phyloP scores from a whole-genome alignment of 2,797 vertebrate genomes.

The Sebastes trivittatus region DNA sequence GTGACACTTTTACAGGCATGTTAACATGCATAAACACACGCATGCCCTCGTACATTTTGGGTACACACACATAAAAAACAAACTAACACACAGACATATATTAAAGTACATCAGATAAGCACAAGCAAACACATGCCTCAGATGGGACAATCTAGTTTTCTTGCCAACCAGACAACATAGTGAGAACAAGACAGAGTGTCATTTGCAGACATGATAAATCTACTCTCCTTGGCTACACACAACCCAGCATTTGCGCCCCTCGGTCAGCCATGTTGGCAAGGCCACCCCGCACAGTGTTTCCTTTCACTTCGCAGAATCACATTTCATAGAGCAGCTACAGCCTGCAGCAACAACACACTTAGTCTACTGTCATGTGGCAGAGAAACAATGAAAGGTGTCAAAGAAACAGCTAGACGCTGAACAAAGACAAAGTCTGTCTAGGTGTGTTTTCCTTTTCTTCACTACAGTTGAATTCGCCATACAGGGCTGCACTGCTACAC shows the following conservation, averaged over 20 bases:
- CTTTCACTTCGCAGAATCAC: constrained; percentile 50
- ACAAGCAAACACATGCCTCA: not conserved
- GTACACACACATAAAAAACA: not conserved
- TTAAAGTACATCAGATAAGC: not conserved
- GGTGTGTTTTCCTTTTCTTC: not conserved
- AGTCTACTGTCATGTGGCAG: not conserved
- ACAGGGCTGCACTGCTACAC: not conserved
- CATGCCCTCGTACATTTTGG: not conserved
- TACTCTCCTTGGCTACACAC: constrained; percentile 11
- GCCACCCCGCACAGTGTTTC: constrained; percentile 2
- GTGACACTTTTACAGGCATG: not conserved
- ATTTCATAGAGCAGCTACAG: constrained; percentile 27
- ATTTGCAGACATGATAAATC: constrained; percentile 56
- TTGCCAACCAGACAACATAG: constrained; percentile 58
- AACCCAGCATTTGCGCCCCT: not conserved
- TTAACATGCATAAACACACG: not conserved
- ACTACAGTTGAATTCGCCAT: not conserved
- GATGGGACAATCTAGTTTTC: not conserved
- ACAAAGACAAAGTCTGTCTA: not conserved
- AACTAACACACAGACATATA: not conserved
- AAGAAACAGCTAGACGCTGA: not conserved
- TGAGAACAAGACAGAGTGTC: constrained; percentile 62
- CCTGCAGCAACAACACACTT: not conserved
- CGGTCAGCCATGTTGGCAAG: constrained; percentile 7
- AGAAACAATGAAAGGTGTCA: not conserved